Percentiles rank a stretch among this genome's conserved stretches.
phyloP scores from a whole-genome alignment of 2,888 invertebrate genomes.

The Notodonta ziczac region DNA sequence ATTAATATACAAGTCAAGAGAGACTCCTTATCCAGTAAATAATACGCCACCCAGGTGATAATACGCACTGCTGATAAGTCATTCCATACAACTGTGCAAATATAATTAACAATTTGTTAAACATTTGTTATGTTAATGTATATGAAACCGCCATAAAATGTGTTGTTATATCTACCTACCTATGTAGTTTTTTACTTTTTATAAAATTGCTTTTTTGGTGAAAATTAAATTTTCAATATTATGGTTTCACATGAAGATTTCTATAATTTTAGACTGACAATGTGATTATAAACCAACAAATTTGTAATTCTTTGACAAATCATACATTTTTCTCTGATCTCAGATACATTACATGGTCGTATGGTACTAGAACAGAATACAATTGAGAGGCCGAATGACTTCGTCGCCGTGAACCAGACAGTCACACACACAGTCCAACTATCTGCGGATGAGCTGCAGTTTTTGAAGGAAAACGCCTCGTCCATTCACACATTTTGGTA shows the following conservation, averaged over 20 bases:
- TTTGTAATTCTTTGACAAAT: neutral
- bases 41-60: neutral
- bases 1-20: no score
- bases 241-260: neutral
- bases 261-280: neutral
- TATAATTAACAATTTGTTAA: neutral
- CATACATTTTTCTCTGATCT: conserved; percentile 41
- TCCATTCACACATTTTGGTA: conserved; percentile 90
- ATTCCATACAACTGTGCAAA: conserved; percentile 5
- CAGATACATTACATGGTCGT: conserved; percentile 88
- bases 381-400: conserved; percentile 79
- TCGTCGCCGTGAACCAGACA: conserved; percentile 86
- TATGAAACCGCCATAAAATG: no score
- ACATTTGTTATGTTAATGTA: neutral
- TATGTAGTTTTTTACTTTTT: no score
- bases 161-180: no score
- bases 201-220: no score
- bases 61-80: neutral
- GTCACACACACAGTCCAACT: conserved; percentile 85
- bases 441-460: conserved; percentile 85
- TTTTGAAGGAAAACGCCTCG: conserved; percentile 76
- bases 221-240: no score
- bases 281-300: neutral
- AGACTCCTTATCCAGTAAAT: neutral
- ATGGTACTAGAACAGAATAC: conserved; percentile 87